Percentiles rank a stretch among this genome's conserved stretches.
Conservation (phyloP, 2,797 vertebrate species). For the Gallirallus australis region DNA sequence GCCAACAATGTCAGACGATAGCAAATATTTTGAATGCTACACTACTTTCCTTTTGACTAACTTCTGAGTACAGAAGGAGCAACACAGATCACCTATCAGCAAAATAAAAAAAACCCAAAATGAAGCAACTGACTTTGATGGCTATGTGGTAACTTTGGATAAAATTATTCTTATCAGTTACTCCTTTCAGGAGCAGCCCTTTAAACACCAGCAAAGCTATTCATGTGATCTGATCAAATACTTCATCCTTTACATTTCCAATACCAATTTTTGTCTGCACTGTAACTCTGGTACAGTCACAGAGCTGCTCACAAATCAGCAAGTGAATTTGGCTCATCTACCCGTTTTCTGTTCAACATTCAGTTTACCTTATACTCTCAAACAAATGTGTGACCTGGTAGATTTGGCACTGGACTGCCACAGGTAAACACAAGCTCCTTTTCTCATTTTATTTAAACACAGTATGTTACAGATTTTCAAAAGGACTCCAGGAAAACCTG, state of each 20-base stretch:
- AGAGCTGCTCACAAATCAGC: not conserved
- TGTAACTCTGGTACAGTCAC: not conserved
- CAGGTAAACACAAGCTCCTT: not conserved
- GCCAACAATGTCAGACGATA: not conserved
- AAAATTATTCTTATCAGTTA: not conserved
- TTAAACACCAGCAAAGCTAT: not conserved
- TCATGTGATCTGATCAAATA: not conserved
- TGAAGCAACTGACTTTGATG: not conserved
- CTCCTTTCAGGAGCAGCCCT: not conserved
- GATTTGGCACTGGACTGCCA: not conserved
- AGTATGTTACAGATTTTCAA: not conserved
- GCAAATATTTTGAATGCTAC: not conserved
- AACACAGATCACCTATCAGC: not conserved
- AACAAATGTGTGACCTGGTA: not conserved
- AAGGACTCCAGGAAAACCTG: not conserved
- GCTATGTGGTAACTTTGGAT: not conserved
- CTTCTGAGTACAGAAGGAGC: not conserved
- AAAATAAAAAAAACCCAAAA: not conserved
- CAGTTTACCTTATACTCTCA: not conserved
- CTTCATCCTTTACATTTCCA: not conserved
- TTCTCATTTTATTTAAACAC: not conserved
- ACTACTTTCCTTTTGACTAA: not conserved
- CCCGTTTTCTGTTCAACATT: not conserved
- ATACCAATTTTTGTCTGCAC: not conserved
- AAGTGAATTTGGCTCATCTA: not conserved